Percentiles rank a stretch among this genome's conserved stretches.
phyloP scores from a whole-genome alignment of 2,888 invertebrate species.

The Drosophila prostipennis region DNA sequence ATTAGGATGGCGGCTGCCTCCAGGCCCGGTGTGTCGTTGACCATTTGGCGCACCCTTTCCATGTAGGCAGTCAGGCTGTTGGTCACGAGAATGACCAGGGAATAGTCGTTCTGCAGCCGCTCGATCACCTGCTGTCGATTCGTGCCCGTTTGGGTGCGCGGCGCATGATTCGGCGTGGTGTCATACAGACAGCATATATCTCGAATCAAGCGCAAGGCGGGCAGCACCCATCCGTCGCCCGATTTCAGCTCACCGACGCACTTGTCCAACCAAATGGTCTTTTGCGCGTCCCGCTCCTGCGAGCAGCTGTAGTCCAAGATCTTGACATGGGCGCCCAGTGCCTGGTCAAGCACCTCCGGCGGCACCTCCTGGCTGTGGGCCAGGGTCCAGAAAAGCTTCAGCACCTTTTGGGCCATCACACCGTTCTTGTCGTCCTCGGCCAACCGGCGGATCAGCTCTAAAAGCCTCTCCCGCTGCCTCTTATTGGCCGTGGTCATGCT shows the following conservation, averaged over 20 bases:
- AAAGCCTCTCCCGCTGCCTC: conserved; percentile 96
- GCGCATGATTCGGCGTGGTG: conserved; percentile 85
- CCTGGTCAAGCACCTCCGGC: conserved; percentile 98
- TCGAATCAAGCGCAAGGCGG: conserved; percentile 96
- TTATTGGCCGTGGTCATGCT: conserved; percentile 98
- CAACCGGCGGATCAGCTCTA: conserved; percentile 96
- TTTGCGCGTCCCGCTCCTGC: conserved; percentile 97
- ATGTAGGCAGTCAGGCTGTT: conserved; percentile 96
- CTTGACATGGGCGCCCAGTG: conserved; percentile 96
- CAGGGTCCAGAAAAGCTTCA: conserved; percentile 97
- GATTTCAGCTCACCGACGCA: conserved; percentile 97
- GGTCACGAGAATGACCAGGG: conserved; percentile 96
- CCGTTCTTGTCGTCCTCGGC: conserved; percentile 99
- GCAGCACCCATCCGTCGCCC: conserved; percentile 95
- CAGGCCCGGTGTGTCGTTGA: conserved; percentile 87
- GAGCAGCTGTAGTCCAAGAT: conserved; percentile 99
- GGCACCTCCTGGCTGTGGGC: conserved; percentile 98
- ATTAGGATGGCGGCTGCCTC: conserved; percentile 89
- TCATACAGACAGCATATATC: conserved; percentile 98
- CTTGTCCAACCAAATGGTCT: conserved; percentile 97
- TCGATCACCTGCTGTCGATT: conserved; percentile 92
- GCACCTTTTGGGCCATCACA: conserved; percentile 98
- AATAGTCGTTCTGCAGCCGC: conserved; percentile 95
- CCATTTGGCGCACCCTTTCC: conserved; percentile 90
- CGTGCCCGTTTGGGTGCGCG: conserved; percentile 84